Conservation (phyloP, 1,140 invertebrate species). For the Kradibia gibbosae region DNA sequence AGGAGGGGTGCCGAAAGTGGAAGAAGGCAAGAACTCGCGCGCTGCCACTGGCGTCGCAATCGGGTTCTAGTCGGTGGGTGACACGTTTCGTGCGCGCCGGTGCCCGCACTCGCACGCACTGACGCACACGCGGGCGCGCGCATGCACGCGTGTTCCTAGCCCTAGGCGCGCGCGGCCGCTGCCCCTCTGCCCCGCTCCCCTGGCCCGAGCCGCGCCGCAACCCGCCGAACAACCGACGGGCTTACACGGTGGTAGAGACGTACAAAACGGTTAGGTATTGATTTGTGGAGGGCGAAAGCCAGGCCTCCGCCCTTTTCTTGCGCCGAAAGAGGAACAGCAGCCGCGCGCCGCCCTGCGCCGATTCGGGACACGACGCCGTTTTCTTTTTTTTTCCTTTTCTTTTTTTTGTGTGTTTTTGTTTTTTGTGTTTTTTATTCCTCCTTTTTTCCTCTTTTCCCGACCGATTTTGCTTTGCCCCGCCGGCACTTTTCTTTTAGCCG, state of each 20-base stretch:
- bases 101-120: conserved; percentile 29
- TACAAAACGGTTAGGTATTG: conserved; percentile 67
- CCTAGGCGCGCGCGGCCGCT: conserved; percentile 9
- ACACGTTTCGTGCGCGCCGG: conserved; percentile 64
- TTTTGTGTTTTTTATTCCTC: too few relatives aligned
- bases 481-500: not conserved
- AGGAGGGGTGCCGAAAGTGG: too few relatives aligned
- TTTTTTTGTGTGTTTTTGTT: too few relatives aligned
- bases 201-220: too few relatives aligned
- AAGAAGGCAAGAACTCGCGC: too few relatives aligned
- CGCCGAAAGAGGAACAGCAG: conserved; percentile 31
- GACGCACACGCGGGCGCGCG: conserved; percentile 45
- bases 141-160: conserved; percentile 24
- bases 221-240: too few relatives aligned
- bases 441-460: not conserved
- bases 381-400: not conserved
- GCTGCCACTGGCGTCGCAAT: conserved; percentile 42
- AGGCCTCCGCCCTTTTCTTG: conserved; percentile 52
- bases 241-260: too few relatives aligned
- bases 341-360: conserved; percentile 28
- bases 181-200: too few relatives aligned
- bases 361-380: conserved; percentile 1
- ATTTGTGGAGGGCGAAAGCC: conserved; percentile 67
- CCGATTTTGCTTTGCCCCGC: too few relatives aligned
- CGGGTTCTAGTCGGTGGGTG: conserved; percentile 67